phyloP scores from a whole-genome alignment of 2,113 vertebrate genomes.

The Petaurus breviceps region DNA sequence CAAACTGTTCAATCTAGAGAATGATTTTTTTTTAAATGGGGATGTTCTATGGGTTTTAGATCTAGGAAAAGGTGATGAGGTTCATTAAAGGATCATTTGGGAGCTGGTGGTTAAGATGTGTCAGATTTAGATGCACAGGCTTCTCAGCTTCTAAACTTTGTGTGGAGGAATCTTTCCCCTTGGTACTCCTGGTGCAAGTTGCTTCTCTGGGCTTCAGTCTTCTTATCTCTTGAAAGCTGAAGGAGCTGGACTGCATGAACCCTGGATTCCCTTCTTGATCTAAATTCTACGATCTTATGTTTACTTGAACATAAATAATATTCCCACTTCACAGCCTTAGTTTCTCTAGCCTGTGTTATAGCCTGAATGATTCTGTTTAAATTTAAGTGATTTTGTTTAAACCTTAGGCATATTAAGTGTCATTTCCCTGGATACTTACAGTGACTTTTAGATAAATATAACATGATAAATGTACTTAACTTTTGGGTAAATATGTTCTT shows the following conservation, averaged over 20 bases:
- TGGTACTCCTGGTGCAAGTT: slow-evolving; percentile 4
- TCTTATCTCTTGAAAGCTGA: background rate
- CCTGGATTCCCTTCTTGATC: background rate
- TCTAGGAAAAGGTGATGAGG: slow-evolving; percentile 50
- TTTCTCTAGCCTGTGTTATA: background rate
- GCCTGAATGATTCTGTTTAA: background rate
- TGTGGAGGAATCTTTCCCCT: slow-evolving; percentile 55
- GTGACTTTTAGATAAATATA: background rate
- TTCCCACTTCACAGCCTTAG: background rate
- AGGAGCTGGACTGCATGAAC: background rate
- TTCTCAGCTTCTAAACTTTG: background rate
- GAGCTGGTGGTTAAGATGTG: slow-evolving; percentile 56
- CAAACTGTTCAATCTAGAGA: slow-evolving; percentile 39
- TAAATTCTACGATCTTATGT: background rate
- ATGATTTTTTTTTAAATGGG: slow-evolving; percentile 37
- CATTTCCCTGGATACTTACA: background rate
- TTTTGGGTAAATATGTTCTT: background rate
- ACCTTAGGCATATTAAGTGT: background rate
- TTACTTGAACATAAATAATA: background rate
- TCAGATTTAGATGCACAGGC: background rate
- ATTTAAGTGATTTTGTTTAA: background rate
- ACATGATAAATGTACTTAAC: background rate
- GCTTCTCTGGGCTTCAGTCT: background rate
- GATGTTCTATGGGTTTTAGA: slow-evolving; percentile 35
- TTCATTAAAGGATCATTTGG: slow-evolving; percentile 44